phyloP scores from a whole-genome alignment of 2,113 vertebrate genomes.

The Australoheros scitulus region DNA sequence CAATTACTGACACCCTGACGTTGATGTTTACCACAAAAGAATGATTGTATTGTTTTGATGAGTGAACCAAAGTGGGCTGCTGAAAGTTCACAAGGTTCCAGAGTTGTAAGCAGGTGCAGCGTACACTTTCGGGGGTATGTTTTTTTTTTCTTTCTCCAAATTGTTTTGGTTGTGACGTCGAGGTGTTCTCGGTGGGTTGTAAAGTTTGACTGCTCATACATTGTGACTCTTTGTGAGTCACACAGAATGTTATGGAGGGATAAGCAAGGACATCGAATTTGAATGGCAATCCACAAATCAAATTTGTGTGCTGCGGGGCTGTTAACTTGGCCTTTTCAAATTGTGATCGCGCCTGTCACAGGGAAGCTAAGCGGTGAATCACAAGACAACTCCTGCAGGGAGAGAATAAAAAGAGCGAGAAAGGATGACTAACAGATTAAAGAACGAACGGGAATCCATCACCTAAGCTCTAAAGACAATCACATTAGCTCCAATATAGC shows the following conservation, averaged over 20 bases:
- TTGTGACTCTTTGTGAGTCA: slow-evolving; percentile 23
- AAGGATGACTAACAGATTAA: slow-evolving; percentile 64
- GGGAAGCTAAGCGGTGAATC: slow-evolving; percentile 25
- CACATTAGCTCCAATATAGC: slow-evolving; percentile 66
- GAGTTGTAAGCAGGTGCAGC: slow-evolving; percentile 44
- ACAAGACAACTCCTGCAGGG: slow-evolving; percentile 44
- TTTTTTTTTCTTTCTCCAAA: not conserved
- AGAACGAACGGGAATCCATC: slow-evolving; percentile 65
- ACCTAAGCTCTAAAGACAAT: slow-evolving; percentile 55
- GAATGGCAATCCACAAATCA: slow-evolving; percentile 26
- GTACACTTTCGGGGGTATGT: not conserved
- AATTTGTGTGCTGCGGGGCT: slow-evolving; percentile 19
- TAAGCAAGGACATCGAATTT: not conserved
- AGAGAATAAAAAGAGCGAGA: slow-evolving; percentile 26
- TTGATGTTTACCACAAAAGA: slow-evolving; percentile 2
- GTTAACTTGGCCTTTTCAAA: slow-evolving; percentile 44
- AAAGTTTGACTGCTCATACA: not conserved
- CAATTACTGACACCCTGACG: slow-evolving; percentile 24
- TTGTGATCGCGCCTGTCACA: slow-evolving; percentile 39
- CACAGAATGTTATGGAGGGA: not conserved
- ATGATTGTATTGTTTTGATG: not conserved
- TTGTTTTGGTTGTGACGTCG: not conserved
- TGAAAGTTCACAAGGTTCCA: not conserved
- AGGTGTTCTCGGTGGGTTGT: slow-evolving; percentile 27
- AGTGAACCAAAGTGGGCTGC: not conserved